Base-by-base conservation (phyloP, 2,113 vertebrate species). In the Antechinus stuartii region DNA sequence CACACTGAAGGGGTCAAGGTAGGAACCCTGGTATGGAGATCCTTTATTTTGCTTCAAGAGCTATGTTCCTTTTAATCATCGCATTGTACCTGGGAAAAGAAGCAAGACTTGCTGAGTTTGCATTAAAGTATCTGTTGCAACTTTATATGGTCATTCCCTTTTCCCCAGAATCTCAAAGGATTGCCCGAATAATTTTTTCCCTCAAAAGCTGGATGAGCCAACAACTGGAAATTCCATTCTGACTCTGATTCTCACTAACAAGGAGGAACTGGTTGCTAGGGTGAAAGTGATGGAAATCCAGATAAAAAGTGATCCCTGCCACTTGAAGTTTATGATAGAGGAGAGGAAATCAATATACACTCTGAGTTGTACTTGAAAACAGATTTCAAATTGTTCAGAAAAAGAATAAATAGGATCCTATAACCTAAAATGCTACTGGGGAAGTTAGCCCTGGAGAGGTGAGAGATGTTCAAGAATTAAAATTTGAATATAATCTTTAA, bases 21-120 rank as follows among this genome's bases (percentile, higher is more conserved):
- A 92, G 94, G 57, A 95, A 93, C 57, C 49, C 49, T 3, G 25
- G 30, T 23, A 89, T 92, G 92, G 90, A 50, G 76, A 50, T 42
- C 42, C 42, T 50, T 61, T 89, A 11, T 91, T 57, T 92, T 54
- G 54, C 27, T 56, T 35, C 50, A 54, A 93, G 35, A 90, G 12
- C 47, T 54, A 24, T 22, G 46, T 89, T 42, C 19, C 16, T 11
- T 90, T 93, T 55, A 42, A n/a, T 50, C 42, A 42, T 2, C 68
- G 7, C 68, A 84, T 84, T 42, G 0, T 96, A 93, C 53, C 52
- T 49, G 49, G 42, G 90, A 76, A 84, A 8, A 57, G 93, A 91
- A 26, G 68, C 90, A 92, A 91, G 24, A 11, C 56, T 57, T 84
- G 1, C 68, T 84, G n/a, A 42, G n/a, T 42, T 84, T 35, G 42